Conservation (phyloP, 2,888 invertebrate genomes). For the Meganola albula region DNA sequence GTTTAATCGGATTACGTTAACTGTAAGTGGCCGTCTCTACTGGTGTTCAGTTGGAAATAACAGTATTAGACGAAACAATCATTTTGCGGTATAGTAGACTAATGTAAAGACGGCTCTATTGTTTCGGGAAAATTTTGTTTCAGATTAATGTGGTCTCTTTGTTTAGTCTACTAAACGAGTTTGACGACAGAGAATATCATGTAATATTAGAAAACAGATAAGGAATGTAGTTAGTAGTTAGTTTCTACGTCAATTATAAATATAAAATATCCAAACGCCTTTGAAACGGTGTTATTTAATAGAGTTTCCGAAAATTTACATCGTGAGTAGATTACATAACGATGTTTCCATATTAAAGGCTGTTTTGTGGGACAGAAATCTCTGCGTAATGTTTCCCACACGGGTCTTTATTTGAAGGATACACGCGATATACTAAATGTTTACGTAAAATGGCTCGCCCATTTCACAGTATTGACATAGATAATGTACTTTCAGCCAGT, state of each 20-base stretch:
- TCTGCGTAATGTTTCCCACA: slow-evolving; percentile 62
- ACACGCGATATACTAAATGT: slow-evolving; percentile 67
- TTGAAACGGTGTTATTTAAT: slow-evolving; percentile 22
- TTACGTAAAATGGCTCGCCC: slow-evolving; percentile 62
- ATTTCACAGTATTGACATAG: slow-evolving; percentile 66
- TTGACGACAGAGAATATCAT: slow-evolving; percentile 18
- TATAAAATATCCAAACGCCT: slow-evolving; percentile 24
- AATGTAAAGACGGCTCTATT: slow-evolving; percentile 17
- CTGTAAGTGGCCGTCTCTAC: slow-evolving; percentile 53
- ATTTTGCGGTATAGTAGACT: no score
- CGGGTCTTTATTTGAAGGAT: slow-evolving; percentile 59
- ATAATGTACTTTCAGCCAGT: slow-evolving; percentile 57
- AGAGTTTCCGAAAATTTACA: slow-evolving; percentile 31
- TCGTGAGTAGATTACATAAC: slow-evolving; percentile 29
- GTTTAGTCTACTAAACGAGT: slow-evolving; percentile 12
- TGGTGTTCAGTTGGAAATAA: slow-evolving; percentile 42
- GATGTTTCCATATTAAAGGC: slow-evolving; percentile 38
- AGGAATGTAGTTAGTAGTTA: no score
- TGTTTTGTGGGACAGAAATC: slow-evolving; percentile 56
- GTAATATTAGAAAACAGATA: no score
- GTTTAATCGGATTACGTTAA: slow-evolving; percentile 62
- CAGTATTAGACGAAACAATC: slow-evolving; percentile 34
- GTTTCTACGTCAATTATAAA: not conserved
- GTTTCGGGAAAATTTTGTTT: slow-evolving; percentile 27
- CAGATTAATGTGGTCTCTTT: slow-evolving; percentile 12